Evolutionary conservation across 2,888 invertebrate species (phyloP).

Genomic region (Parasteatoda lunata): DNA sequence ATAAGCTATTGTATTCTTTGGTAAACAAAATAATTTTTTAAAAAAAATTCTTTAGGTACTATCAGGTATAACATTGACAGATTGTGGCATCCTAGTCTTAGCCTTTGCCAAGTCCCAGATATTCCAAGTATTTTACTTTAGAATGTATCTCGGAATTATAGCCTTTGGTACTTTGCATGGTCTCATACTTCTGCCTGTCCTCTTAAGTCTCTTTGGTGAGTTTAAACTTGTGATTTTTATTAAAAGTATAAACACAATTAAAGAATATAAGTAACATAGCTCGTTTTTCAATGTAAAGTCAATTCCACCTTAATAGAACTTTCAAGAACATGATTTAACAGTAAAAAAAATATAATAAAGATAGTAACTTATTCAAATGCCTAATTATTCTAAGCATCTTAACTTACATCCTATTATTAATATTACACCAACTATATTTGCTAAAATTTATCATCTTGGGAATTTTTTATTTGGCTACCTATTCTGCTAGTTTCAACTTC

Average conservation of each 20-base stretch:
- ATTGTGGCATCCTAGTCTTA: conserved; percentile 96
- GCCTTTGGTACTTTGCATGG: conserved; percentile 97
- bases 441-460: no score
- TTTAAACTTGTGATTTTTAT: neutral
- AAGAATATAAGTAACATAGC: neutral
- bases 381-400: no score
- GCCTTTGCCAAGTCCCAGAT: conserved; percentile 98
- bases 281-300: neutral
- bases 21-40: neutral
- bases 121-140: conserved; percentile 94
- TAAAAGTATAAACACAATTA: neutral
- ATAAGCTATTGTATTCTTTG: neutral
- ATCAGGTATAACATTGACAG: conserved; percentile 97
- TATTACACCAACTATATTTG: no score
- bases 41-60: conserved; percentile 81
- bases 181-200: conserved; percentile 95
- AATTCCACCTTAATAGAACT: no score
- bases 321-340: no score
- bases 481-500: no score
- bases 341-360: neutral
- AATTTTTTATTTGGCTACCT: no score
- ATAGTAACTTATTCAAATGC: neutral
- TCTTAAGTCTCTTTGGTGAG: conserved; percentile 93
- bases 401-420: no score
- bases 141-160: conserved; percentile 98